Conservation (phyloP, 2,888 invertebrate species). For the Lithophane ornitopus region DNA sequence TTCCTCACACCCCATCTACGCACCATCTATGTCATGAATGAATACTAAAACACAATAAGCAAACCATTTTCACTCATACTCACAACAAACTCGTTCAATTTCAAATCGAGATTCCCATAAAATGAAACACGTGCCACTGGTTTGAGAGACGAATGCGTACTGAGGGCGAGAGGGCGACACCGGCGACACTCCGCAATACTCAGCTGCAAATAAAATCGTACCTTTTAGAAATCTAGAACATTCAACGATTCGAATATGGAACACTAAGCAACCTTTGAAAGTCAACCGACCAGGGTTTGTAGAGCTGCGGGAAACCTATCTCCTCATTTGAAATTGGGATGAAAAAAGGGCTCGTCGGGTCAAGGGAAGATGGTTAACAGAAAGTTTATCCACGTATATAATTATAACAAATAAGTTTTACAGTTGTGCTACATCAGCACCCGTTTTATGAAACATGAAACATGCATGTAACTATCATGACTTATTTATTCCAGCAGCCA, state of each 20-base stretch:
- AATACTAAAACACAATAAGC: constrained; percentile 20
- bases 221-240: constrained; percentile 70
- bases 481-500: constrained; percentile 7
- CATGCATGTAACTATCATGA: constrained; percentile 14
- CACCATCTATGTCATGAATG: background rate
- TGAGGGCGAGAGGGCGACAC: constrained; percentile 24
- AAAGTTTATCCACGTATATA: constrained; percentile 11
- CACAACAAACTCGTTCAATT: constrained; percentile 49
- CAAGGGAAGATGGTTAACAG: constrained; percentile 20
- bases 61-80: constrained; percentile 52
- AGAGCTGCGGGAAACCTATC: constrained; percentile 44
- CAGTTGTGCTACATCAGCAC: background rate
- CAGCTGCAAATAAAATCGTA: constrained; percentile 52
- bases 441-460: constrained; percentile 40
- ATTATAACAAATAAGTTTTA: constrained; percentile 5
- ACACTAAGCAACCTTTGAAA: constrained; percentile 73
- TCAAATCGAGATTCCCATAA: constrained; percentile 34
- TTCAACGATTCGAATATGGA: constrained; percentile 64
- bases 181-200: constrained; percentile 32
- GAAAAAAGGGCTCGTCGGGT: constrained; percentile 5
- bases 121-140: constrained; percentile 49
- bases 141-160: constrained; percentile 61
- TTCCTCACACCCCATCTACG: background rate
- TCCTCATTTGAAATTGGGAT: background rate
- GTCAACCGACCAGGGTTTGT: constrained; percentile 44